Conservation (phyloP, 2,113 vertebrate genomes). For the Psittacus erithacus region DNA sequence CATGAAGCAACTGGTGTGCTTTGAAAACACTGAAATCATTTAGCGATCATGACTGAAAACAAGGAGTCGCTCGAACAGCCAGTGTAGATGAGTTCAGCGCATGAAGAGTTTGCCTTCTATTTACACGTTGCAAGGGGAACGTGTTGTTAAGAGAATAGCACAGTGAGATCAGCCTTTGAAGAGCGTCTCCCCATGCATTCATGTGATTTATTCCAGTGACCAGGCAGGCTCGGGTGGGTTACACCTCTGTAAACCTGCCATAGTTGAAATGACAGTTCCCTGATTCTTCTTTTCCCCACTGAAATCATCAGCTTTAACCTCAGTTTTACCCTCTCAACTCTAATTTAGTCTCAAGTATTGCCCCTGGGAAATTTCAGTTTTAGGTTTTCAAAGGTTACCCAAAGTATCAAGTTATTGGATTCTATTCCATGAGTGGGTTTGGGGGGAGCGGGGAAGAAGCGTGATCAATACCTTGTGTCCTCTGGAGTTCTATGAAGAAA, state of each 20-base stretch:
- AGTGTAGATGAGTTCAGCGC: background rate
- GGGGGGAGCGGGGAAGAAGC: rapidly evolving
- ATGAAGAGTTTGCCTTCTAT: background rate
- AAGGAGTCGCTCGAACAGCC: background rate
- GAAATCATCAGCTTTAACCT: background rate
- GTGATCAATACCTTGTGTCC: background rate
- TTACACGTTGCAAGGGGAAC: background rate
- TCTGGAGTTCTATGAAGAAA: background rate
- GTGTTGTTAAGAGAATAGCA: background rate
- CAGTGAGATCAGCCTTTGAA: background rate
- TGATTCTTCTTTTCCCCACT: background rate
- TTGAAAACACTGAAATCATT: background rate
- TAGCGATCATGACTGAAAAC: background rate
- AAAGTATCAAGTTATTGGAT: background rate
- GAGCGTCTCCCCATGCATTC: background rate
- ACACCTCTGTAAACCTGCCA: background rate
- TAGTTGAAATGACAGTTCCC: background rate
- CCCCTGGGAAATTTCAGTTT: background rate
- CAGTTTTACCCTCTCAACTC: background rate
- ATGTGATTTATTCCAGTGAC: background rate
- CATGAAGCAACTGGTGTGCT: background rate
- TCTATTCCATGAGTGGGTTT: rapidly evolving
- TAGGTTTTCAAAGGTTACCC: background rate
- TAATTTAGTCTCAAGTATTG: background rate
- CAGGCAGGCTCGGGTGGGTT: rapidly evolving